Percentiles rank a stretch among this genome's conserved stretches.
Evolutionary conservation across 2,888 invertebrate species (phyloP).

Genomic region (Lysandra coridon): DNA sequence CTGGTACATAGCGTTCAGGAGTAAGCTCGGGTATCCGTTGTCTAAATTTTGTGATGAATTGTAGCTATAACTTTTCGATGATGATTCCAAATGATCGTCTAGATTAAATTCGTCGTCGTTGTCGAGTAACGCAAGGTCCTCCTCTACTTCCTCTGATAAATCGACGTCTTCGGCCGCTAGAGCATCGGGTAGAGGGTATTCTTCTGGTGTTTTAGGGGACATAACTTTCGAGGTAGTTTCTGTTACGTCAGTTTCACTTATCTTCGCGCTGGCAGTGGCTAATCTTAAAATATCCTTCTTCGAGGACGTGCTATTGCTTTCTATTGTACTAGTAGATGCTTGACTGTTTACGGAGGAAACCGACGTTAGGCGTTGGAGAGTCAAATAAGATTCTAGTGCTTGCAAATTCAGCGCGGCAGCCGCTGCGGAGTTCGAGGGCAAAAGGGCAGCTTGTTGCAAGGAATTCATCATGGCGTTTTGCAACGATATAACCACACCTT

Average conservation of each 20-base stretch:
- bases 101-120: conserved; percentile 86
- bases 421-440: conserved; percentile 91
- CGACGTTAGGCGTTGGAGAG: conserved; percentile 88
- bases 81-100: conserved; percentile 76
- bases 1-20: conserved; percentile 85
- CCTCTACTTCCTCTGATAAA: conserved; percentile 86
- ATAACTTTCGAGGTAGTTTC: conserved; percentile 63
- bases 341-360: conserved; percentile 79
- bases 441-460: conserved; percentile 89
- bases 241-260: conserved; percentile 67
- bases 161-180: conserved; percentile 83
- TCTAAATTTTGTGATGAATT: conserved; percentile 81
- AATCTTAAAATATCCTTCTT: conserved; percentile 85
- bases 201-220: conserved; percentile 74
- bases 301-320: conserved; percentile 66
- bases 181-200: conserved; percentile 73
- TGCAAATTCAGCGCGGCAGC: conserved; percentile 92
- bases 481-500: conserved; percentile 88
- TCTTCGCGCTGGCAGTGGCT: conserved; percentile 79
- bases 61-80: conserved; percentile 68
- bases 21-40: conserved; percentile 84
- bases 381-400: conserved; percentile 92
- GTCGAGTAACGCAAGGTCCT: conserved; percentile 87
- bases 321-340: conserved; percentile 53
- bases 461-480: conserved; percentile 93